These are phyloP conservation scores for Natrix natrix DNA, from an alignment of 2,797 vertebrate species.

Conservation along the genomic window DNA sequence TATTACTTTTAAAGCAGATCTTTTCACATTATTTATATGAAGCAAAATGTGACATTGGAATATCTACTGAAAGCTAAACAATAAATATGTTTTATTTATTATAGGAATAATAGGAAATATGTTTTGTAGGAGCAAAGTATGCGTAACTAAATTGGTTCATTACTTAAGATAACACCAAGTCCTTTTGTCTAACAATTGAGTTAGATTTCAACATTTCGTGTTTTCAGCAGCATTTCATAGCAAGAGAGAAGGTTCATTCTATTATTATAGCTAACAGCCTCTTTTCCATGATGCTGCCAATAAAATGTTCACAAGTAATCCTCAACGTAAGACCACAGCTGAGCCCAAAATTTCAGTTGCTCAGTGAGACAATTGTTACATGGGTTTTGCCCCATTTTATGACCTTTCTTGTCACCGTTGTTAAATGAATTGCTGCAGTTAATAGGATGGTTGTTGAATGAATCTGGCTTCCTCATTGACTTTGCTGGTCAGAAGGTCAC, in stretches of 20 bases:
- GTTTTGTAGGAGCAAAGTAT: neutral
- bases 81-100: neutral
- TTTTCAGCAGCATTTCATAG: neutral
- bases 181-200: slow-evolving; percentile 2
- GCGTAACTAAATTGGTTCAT: neutral
- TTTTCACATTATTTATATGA: neutral
- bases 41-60: neutral
- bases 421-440: neutral
- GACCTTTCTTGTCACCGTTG: neutral
- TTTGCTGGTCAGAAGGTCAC: neutral
- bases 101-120: neutral
- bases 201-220: neutral
- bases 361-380: neutral
- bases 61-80: neutral
- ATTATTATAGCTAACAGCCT: neutral
- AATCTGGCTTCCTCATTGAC: neutral
- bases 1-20: neutral
- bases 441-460: neutral
- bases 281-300: neutral
- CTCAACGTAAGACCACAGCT: neutral
- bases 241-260: neutral
- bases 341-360: neutral
- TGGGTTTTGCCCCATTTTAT: neutral
- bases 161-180: neutral
- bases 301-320: neutral